Evolutionary conservation across 2,888 invertebrate genomes (phyloP).

Genomic region (Villa cingulata): DNA sequence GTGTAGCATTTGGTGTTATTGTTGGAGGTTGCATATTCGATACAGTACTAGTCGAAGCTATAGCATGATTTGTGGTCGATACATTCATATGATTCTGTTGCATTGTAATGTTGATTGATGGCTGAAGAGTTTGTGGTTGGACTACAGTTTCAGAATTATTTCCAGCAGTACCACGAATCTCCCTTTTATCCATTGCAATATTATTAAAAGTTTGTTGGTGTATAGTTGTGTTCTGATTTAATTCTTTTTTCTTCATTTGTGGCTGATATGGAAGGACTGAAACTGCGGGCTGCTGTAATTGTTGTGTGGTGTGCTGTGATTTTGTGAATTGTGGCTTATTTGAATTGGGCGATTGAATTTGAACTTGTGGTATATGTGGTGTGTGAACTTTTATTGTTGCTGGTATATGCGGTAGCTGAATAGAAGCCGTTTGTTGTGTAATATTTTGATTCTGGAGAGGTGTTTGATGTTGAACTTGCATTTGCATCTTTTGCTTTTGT

Average conservation of each 20-base stretch:
- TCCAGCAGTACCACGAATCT: neutral
- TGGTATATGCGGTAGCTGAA: slow-evolving; percentile 33
- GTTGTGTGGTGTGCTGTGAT: slow-evolving; percentile 1
- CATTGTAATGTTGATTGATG: neutral
- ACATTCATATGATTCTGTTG: slow-evolving; percentile 4
- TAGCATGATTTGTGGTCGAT: slow-evolving; percentile 1
- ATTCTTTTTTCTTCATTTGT: neutral
- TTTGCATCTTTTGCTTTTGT: slow-evolving; percentile 6
- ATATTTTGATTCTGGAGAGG: neutral
- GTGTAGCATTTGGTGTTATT: slow-evolving; percentile 2
- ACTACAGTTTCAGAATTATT: slow-evolving; percentile 14
- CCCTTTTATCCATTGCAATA: neutral
- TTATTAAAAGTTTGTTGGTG: neutral
- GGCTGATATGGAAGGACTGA: neutral
- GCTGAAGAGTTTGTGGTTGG: neutral
- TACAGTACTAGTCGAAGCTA: neutral
- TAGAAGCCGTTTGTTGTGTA: slow-evolving; percentile 17
- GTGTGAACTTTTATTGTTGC: slow-evolving; percentile 39
- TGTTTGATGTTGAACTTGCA: neutral
- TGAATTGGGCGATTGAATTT: slow-evolving; percentile 26
- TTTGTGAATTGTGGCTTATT: slow-evolving; percentile 25
- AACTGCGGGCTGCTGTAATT: slow-evolving; percentile 3
- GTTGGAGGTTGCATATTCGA: neutral
- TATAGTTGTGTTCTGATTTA: neutral
- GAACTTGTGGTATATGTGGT: slow-evolving; percentile 46